Conservation (phyloP, 2,888 invertebrate species). For the Altica lythri region DNA sequence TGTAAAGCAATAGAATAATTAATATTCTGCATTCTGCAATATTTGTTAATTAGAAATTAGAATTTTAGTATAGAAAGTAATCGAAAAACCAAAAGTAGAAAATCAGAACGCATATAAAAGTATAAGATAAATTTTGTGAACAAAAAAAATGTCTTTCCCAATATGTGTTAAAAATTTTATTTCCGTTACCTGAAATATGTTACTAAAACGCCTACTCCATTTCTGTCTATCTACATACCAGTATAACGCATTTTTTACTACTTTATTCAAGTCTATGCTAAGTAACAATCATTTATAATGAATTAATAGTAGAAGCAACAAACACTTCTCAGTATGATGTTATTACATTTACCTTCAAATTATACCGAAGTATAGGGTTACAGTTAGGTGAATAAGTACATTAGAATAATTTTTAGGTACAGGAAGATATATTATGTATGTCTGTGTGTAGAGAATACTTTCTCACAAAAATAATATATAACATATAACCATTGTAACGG, state of each 20-base stretch:
- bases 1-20: background rate
- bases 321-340: conserved; percentile 37
- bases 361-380: conserved; percentile 4
- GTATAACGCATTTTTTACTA: conserved; percentile 13
- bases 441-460: background rate
- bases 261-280: conserved; percentile 44
- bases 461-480: too few relatives aligned
- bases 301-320: conserved; percentile 52
- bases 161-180: too few relatives aligned
- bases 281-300: conserved; percentile 52
- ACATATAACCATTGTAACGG: too few relatives aligned
- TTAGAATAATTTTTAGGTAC: background rate
- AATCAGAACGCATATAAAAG: too few relatives aligned
- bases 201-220: conserved; percentile 17
- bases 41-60: too few relatives aligned
- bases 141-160: too few relatives aligned
- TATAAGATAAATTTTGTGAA: conserved; percentile 4
- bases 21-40: too few relatives aligned
- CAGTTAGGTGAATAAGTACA: conserved; percentile 4
- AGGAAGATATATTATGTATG: background rate
- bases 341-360: conserved; percentile 2
- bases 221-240: conserved; percentile 24
- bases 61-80: too few relatives aligned
- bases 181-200: conserved; percentile 7
- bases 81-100: too few relatives aligned